Base-by-base conservation (phyloP, 2,888 invertebrate genomes). In the Amblyjoppa proteus region DNA sequence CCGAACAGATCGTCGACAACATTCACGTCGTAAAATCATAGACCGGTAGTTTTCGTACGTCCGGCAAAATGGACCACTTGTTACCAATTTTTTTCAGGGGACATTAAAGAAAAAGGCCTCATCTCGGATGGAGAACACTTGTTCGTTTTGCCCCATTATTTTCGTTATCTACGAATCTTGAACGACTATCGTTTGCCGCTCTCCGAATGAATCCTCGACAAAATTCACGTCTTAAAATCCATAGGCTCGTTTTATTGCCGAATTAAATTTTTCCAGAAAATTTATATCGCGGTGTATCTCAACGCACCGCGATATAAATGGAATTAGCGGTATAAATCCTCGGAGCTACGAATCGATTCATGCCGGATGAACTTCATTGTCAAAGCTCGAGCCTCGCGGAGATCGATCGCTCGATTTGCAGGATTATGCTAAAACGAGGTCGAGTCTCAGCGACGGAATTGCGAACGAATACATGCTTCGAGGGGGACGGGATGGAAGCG, bases 381-480 rank as follows among this genome's bases (percentile, higher is more conserved):
- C 70, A 34, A 34, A 34, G 70, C 34, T 61, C 70, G 70, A n/a
- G 78, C 13, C 41, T 41, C 41, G 25, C 41, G 49, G 20, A 25
- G 51, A 71, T 79, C 70, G 79, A 79, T 64, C 70, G 61, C 13
- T 34, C 34, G 34, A 71, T 71, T 79, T 20, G 49, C 61, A 28
- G 58, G 70, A 79, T 79, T 71, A 70, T 51, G 45, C 61, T 61
- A 16, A 58, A 79, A 79, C 61, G 70, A 71, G 79, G 79, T 71
- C 79, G 79, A 49, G 78, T 58, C 70, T 70, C 56, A 34, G 79
- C 34, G 70, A 64, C 79, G 79, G 79, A 71, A 79, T 79, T 51
- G 34, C 70, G 68, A 61, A 25, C 25, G 61, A 49, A 71, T 51
- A 64, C 13, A 13, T 56, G 16, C 56, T 38, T 34, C 16, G 41